Evolutionary conservation across 2,888 invertebrate species (phyloP), one percentile per base, ranked within the genome.

Genomic region (Dryomyza anilis): DNA sequence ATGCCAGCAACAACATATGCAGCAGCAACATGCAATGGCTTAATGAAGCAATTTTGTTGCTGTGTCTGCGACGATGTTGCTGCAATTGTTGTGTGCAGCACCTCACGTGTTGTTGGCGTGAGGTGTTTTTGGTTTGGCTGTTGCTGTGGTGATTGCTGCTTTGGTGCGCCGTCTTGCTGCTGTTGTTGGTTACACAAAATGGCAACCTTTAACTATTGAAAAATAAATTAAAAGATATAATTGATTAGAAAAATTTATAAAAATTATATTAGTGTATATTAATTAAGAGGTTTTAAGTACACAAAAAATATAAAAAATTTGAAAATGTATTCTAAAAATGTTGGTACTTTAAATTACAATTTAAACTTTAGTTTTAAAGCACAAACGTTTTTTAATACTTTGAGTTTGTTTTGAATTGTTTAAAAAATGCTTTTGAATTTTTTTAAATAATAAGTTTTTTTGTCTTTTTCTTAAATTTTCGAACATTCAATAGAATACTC

Each of bases 121-220:
- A 66, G 69, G 46, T 45, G 43, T 63, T 66, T 60, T 53, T 50
- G 63, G 67, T 46, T 21, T 30, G 25, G 46, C n/a, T 21, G 19
- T 63, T 36, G 60, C 65, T 66, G 27, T 30, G 25, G 46, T 16
- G 16, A n/a, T 63, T 36, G 60, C 65, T 66, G 27, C 45, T 68
- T 69, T 69, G 69, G 61, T 70, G 29, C 69, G 74, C 76, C 77
- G 75, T 78, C 69, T 70, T 78, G 77, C 62, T 71, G 72, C 62
- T 69, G 74, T 74, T 75, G 71, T 39, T 72, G 78, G 73, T 76
- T 74, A 76, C 78, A 76, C 72, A 70, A 65, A 69, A 73, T 74
- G 76, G n/a, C 77, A 78, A 78, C 77, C 77, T 72, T 71, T n/a
- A n/a, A n/a, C n/a, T n/a, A n/a, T n/a, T 21, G 1, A 8, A 3